Percentiles rank a stretch among this genome's conserved stretches.
These are phyloP conservation scores for Gasterosteus aculeatus DNA, from an alignment of 2,113 vertebrate species.

Conservation along the genomic window DNA sequence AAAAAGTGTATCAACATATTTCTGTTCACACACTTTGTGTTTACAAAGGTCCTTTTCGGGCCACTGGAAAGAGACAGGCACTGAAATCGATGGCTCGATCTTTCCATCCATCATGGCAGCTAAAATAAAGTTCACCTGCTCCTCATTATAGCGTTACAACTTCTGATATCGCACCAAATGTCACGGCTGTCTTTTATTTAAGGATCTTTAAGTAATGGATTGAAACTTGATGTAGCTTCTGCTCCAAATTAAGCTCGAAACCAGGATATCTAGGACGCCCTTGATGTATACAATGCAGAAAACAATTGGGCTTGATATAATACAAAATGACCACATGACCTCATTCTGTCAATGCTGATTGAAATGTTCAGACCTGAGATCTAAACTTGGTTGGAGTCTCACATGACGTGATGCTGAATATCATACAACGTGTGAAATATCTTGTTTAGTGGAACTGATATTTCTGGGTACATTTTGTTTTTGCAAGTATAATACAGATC, in stretches of 20 bases:
- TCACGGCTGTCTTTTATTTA: background rate
- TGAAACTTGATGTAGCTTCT: background rate
- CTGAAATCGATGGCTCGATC: background rate
- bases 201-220: background rate
- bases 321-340: background rate
- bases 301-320: background rate
- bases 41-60: background rate
- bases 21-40: background rate
- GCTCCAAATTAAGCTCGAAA: background rate
- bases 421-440: background rate
- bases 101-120: background rate
- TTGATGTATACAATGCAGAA: background rate
- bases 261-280: background rate
- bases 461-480: background rate
- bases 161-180: background rate
- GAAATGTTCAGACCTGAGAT: background rate
- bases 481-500: too few relatives aligned
- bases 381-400: background rate
- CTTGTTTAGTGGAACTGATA: background rate
- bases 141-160: background rate
- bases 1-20: slow-evolving; percentile 24
- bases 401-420: background rate
- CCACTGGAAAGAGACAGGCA: background rate
- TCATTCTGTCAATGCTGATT: background rate
- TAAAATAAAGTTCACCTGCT: background rate